phyloP scores from a whole-genome alignment of 2,888 invertebrate genomes.

The Tridacna crocea region DNA sequence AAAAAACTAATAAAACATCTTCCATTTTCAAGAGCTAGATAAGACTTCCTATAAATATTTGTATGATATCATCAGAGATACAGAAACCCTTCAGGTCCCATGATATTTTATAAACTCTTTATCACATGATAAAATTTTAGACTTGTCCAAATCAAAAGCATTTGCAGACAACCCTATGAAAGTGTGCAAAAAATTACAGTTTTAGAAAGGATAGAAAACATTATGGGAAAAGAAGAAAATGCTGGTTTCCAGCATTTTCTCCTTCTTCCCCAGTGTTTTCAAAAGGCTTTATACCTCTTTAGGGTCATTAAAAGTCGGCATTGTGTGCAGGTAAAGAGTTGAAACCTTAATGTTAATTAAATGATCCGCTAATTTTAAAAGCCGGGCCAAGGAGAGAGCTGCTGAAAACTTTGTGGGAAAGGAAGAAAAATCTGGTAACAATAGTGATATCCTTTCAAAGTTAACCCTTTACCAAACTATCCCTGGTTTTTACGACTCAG shows the following conservation, averaged over 20 bases:
- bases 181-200: neutral
- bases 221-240: neutral
- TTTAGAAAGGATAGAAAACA: neutral
- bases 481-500: too few species aligned
- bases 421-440: too few species aligned
- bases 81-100: neutral
- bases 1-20: constrained; percentile 11
- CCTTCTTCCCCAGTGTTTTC: neutral
- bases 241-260: neutral
- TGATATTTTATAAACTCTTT: neutral
- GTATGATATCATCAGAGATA: constrained; percentile 20
- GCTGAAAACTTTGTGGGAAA: too few species aligned
- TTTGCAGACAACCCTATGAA: neutral
- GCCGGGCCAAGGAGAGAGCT: too few species aligned
- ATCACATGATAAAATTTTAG: neutral
- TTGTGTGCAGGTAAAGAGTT: too few species aligned
- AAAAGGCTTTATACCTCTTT: neutral
- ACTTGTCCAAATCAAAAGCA: neutral
- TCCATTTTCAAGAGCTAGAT: constrained; percentile 24
- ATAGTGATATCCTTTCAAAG: too few species aligned
- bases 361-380: too few species aligned
- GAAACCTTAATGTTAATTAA: too few species aligned
- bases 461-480: too few species aligned
- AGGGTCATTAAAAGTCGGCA: too few species aligned
- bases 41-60: constrained; percentile 20